Base-by-base conservation (phyloP, 2,113 vertebrate species). In the Ramphastos sulfuratus region DNA sequence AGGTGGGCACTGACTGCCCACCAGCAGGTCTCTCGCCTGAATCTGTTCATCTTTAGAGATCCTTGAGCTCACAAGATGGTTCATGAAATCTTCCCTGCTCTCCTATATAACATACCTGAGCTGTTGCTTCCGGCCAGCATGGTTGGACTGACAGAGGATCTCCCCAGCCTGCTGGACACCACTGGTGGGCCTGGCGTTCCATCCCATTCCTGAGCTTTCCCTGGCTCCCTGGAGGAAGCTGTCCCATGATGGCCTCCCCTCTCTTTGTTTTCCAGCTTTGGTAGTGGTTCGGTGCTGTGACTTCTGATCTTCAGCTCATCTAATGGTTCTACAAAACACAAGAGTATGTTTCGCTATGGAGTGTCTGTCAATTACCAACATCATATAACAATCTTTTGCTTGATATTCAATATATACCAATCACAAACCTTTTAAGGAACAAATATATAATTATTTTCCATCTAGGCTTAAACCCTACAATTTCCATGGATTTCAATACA, bases 171-270 rank as follows among this genome's bases (percentile, higher is more conserved):
- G 85, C 97, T 99, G 87, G 98, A 98, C 60, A 97, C 97, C 96
- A 98, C 97, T 4, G 98, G 98, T 1, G 97, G 98, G 77, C 98
- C 98, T 4, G 98, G 97, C 3, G 97, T 97, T 94, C 98, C 98
- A 27, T 99, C 99, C 98, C 98, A 98, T 97, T 99, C 99, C 94
- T 99, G 98, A 98, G 98, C 98, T 99, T 99, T 99, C 81, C 98
- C 95, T 84, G 98, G 97, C 95, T 99, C 99, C 91, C 98, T 97
- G 46, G 96, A 97, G 75, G 97, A 97, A 90, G 97, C 93, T 61
- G 97, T 76, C 94, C 97, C 97, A 0, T 98, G 97, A 78, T 98
- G 98, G 44, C 93, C 97, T 96, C 94, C 97, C 96, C 98, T 96
- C 50, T 98, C 98, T 95, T 98, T 99, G 92, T 97, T 98, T 96